phyloP scores from a whole-genome alignment of 2,113 vertebrate genomes.

The Bubo scandiacus region DNA sequence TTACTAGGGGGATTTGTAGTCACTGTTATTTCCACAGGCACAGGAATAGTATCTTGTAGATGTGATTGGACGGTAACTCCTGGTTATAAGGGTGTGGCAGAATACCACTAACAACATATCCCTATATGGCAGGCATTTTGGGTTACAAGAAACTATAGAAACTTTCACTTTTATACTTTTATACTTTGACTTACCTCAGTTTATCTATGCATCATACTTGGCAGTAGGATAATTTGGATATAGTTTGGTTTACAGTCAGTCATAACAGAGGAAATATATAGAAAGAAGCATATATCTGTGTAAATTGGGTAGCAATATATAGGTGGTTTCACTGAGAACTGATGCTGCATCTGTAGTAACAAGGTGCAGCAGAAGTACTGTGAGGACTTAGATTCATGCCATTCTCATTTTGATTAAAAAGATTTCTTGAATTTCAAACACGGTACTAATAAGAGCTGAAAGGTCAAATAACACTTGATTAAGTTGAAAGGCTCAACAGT shows the following conservation, averaged over 20 bases:
- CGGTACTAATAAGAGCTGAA: not conserved
- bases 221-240: rapidly evolving
- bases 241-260: not conserved
- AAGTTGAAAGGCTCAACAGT: not conserved
- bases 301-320: not conserved
- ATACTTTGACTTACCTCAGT: not conserved
- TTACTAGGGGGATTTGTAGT: not conserved
- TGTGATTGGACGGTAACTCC: not conserved
- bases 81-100: not conserved
- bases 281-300: not conserved
- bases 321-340: not conserved
- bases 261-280: not conserved
- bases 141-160: not conserved
- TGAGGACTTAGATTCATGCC: not conserved
- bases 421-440: not conserved
- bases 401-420: not conserved
- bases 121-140: not conserved
- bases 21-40: not conserved
- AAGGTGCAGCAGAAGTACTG: not conserved
- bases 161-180: not conserved
- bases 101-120: not conserved
- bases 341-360: not conserved
- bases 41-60: not conserved
- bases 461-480: not conserved
- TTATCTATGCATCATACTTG: not conserved